Conservation (phyloP, 2,888 invertebrate species). For the Tipula helvola region DNA sequence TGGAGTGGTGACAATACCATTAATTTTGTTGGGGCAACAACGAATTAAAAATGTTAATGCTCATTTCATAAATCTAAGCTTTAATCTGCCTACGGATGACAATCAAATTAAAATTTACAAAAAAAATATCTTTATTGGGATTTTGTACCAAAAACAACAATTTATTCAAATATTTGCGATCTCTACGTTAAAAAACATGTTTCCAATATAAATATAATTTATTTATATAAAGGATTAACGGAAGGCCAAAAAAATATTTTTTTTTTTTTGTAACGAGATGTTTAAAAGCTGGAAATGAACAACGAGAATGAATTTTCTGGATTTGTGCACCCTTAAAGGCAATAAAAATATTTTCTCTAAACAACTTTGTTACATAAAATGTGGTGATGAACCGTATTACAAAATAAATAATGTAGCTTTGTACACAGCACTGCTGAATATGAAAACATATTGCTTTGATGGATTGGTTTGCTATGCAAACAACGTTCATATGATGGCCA, state of each 20-base stretch:
- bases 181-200: neutral
- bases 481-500: neutral
- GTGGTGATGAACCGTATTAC: too few relatives aligned
- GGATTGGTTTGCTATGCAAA: neutral
- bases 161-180: neutral
- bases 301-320: neutral
- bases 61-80: too few relatives aligned
- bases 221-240: neutral
- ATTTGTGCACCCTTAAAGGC: neutral
- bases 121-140: too few relatives aligned
- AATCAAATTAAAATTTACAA: too few relatives aligned
- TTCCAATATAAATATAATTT: neutral
- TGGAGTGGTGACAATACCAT: too few relatives aligned
- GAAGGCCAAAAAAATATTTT: neutral
- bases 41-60: too few relatives aligned
- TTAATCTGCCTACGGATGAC: too few relatives aligned
- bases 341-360: neutral
- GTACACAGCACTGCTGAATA: too few relatives aligned
- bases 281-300: neutral
- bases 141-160: too few relatives aligned
- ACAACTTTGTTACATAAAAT: neutral
- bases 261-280: neutral
- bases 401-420: too few relatives aligned
- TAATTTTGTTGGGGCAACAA: too few relatives aligned
- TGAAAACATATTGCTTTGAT: too few relatives aligned